Evolutionary conservation across 2,797 vertebrate genomes (phyloP), one percentile per base, ranked within the genome.

Genomic region (Lateolabrax maculatus): DNA sequence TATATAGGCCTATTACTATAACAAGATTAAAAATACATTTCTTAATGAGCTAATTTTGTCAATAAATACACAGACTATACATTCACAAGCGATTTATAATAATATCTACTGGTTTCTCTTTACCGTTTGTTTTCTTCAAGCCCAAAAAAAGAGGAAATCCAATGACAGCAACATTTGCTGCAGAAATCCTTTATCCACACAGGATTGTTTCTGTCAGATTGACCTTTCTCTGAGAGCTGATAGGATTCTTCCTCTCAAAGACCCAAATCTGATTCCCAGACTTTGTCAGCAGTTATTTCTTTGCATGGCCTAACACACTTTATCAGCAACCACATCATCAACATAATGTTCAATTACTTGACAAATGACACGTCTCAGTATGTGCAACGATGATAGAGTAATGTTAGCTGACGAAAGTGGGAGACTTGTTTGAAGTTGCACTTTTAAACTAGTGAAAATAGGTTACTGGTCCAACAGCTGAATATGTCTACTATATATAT

Each of bases 211-310:
- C 51, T 84, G 53, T 83, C 49, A 57, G 34, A 44, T 36, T 79
- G 82, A 87, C 74, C 76, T 85, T 85, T 84, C 44, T 75, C 61
- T 73, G 15, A 75, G 29, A 51, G 55, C 62, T 61, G 57, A 75
- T 56, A 71, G 62, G 71, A 64, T 64, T 64, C 48, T 64, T 80
- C 37, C 23, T 67, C 27, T 71, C 53, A 2, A 18, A 79, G 21
- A 71, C 46, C 11, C 11, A 5, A 71, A 66, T 71, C 23, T 2
- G 9, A 71, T 56, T 65, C 31, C 46, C 44, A 44, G 46, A 77
- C 25, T 76, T 72, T 39, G 65, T 77, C 78, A 62, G 57, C 37
- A 64, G 21, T 70, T 57, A 10, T 67, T 69, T 52, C 37, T 81
- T 64, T 46, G 10, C 12, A 5, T 67, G 23, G 39, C 16, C 62